Conservation (phyloP, 2,888 invertebrate species). For the Plagiodera versicolora region DNA sequence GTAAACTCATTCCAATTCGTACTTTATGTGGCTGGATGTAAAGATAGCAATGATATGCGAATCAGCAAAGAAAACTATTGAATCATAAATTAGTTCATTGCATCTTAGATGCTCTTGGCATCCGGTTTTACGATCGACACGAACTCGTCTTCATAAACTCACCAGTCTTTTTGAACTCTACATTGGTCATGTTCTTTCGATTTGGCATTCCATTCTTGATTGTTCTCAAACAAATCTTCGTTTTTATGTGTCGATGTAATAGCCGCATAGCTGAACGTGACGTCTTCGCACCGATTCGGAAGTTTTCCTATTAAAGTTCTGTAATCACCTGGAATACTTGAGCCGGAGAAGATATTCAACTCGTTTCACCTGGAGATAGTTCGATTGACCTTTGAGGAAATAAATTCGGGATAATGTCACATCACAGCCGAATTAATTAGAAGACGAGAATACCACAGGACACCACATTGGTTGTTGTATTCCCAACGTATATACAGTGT, state of each 20-base stretch:
- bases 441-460: no score
- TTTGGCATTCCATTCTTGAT: conserved; percentile 32
- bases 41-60: no score
- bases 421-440: no score
- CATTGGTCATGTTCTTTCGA: conserved; percentile 15
- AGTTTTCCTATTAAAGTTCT: conserved; percentile 30
- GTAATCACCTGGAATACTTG: conserved; percentile 30
- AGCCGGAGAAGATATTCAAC: not conserved
- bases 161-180: not conserved
- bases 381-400: not conserved
- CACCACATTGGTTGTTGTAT: no score
- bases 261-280: conserved; percentile 28
- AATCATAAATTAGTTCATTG: no score
- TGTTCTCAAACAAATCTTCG: conserved; percentile 34
- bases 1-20: no score
- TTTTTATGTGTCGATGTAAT: conserved; percentile 34
- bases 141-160: not conserved
- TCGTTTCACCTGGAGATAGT: not conserved
- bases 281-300: conserved; percentile 26
- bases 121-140: not conserved
- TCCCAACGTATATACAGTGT: no score
- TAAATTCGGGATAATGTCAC: not conserved
- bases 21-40: no score
- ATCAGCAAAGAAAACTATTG: no score
- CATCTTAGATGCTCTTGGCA: not conserved